phyloP scores from a whole-genome alignment of 2,113 vertebrate species.

The Origma solitaria region DNA sequence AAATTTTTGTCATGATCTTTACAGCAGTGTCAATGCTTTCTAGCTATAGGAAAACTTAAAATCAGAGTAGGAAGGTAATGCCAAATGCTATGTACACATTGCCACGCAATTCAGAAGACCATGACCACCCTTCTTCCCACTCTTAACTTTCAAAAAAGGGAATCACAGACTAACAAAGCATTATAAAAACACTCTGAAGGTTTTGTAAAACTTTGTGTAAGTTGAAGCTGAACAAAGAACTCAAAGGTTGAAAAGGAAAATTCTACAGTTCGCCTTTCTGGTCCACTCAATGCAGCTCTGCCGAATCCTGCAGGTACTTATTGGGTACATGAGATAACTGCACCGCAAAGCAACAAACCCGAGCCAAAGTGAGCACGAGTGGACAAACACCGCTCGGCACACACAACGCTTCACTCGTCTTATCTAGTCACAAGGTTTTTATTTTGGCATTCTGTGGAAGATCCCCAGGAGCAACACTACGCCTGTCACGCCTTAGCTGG shows the following conservation, averaged over 20 bases:
- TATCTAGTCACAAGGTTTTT: not conserved
- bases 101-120: not conserved
- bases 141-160: not conserved
- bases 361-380: not conserved
- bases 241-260: not conserved
- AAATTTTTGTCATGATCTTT: not conserved
- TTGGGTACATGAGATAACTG: accelerated
- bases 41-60: not conserved
- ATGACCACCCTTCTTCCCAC: not conserved
- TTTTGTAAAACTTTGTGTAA: not conserved
- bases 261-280: not conserved
- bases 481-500: not conserved
- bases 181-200: not conserved
- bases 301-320: no score
- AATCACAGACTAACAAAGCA: not conserved
- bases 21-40: not conserved
- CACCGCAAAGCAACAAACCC: not conserved
- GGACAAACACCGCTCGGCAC: not conserved
- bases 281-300: no score
- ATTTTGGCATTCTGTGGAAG: accelerated
- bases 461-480: accelerated
- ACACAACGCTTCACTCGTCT: accelerated
- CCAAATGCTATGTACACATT: accelerated
- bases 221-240: not conserved
- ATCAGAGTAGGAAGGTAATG: not conserved